Conservation (phyloP, 2,888 invertebrate genomes). For the Cephus nigrinus region DNA sequence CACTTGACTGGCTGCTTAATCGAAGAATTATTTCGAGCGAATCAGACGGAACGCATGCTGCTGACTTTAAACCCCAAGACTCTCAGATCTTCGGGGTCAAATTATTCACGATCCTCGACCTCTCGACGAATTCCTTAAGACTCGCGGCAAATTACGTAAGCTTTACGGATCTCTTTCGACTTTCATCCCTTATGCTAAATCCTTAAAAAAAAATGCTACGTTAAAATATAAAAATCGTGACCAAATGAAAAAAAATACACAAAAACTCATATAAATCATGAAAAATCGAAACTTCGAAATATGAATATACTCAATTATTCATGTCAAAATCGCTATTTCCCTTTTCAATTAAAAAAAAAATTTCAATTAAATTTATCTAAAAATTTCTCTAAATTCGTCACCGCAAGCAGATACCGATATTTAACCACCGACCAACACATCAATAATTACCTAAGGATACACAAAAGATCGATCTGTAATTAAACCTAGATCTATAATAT, state of each 20-base stretch:
- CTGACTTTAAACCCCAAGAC: background rate
- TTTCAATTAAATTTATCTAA: background rate
- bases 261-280: background rate
- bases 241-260: background rate
- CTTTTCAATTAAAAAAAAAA: background rate
- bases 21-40: background rate
- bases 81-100: background rate
- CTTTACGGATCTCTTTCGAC: background rate
- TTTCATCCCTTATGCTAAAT: background rate
- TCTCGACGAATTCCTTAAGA: background rate
- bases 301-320: too few relatives aligned
- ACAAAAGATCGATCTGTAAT: constrained; percentile 17
- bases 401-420: background rate
- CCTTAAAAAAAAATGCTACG: background rate
- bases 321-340: background rate
- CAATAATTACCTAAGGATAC: background rate
- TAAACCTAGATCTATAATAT: background rate
- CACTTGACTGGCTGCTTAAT: background rate
- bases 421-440: background rate
- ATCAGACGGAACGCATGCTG: background rate
- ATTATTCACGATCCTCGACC: background rate
- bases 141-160: background rate
- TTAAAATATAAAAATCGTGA: background rate
- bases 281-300: too few relatives aligned
- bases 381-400: background rate